These are phyloP conservation scores for Protobothrops flavoviridis DNA, from an alignment of 2,113 vertebrate genomes.

Conservation along the genomic window DNA sequence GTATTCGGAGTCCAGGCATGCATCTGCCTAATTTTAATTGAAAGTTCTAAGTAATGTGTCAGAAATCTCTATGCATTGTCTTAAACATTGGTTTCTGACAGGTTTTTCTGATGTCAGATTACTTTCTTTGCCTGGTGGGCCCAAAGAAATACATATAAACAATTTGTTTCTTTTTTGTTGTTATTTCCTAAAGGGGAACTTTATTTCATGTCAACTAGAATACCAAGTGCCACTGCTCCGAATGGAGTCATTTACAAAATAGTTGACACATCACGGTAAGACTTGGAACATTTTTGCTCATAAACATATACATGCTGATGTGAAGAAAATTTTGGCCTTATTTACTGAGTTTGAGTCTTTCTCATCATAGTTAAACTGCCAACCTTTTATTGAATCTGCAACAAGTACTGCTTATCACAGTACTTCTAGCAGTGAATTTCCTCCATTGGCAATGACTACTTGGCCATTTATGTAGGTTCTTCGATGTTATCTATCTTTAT, in stretches of 20 bases:
- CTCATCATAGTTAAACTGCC: neutral
- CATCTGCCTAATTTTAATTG: neutral
- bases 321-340: neutral
- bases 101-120: neutral
- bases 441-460: neutral
- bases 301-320: constrained; percentile 34
- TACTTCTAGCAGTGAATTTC: neutral
- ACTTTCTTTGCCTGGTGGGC: neutral
- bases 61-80: neutral
- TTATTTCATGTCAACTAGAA: constrained; percentile 91
- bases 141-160: neutral
- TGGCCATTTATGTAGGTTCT: neutral
- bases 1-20: neutral
- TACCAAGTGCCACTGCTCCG: constrained; percentile 82
- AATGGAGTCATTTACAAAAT: constrained; percentile 91
- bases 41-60: neutral
- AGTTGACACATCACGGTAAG: constrained; percentile 90
- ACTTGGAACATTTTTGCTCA: neutral
- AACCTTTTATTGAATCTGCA: neutral
- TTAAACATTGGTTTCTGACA: neutral
- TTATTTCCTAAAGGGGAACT: constrained; percentile 79
- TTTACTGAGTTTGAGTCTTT: constrained; percentile 13
- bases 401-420: neutral
- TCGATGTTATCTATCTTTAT: neutral
- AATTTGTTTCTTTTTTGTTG: constrained; percentile 23